These are phyloP conservation scores for Trissolcus brochymenae DNA, from an alignment of 2,888 invertebrate species.

Conservation along the genomic window DNA sequence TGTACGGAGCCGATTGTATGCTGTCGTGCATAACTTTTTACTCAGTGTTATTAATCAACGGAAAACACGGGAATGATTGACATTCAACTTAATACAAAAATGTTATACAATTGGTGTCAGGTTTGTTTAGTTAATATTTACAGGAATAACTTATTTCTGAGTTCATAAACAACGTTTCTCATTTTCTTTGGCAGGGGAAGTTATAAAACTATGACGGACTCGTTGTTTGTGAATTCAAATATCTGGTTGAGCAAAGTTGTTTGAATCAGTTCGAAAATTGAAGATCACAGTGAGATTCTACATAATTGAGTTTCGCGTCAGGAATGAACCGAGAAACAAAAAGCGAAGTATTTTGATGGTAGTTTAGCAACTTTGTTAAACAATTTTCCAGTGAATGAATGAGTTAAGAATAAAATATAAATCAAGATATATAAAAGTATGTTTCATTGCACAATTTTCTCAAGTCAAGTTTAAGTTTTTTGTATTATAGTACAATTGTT, in stretches of 20 bases:
- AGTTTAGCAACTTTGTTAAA: background rate
- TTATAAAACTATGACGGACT: background rate
- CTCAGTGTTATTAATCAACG: no score
- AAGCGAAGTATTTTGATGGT: background rate
- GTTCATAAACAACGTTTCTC: no score
- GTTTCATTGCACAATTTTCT: background rate
- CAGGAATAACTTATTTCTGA: no score
- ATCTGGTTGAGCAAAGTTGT: background rate
- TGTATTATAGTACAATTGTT: background rate
- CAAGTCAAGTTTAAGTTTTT: background rate
- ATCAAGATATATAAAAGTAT: background rate
- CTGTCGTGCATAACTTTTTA: no score
- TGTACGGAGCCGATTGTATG: no score
- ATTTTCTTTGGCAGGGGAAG: no score
- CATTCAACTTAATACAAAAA: no score
- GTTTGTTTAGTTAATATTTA: no score
- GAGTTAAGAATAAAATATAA: background rate
- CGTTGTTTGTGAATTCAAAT: slow-evolving; percentile 5
- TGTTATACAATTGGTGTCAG: no score
- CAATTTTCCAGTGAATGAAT: background rate
- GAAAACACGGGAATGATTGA: no score
- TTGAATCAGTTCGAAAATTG: background rate
- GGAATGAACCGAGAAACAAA: background rate
- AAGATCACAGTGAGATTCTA: background rate
- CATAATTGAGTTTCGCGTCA: background rate